phyloP scores from a whole-genome alignment of 2,888 invertebrate genomes.

The Noctua comes region DNA sequence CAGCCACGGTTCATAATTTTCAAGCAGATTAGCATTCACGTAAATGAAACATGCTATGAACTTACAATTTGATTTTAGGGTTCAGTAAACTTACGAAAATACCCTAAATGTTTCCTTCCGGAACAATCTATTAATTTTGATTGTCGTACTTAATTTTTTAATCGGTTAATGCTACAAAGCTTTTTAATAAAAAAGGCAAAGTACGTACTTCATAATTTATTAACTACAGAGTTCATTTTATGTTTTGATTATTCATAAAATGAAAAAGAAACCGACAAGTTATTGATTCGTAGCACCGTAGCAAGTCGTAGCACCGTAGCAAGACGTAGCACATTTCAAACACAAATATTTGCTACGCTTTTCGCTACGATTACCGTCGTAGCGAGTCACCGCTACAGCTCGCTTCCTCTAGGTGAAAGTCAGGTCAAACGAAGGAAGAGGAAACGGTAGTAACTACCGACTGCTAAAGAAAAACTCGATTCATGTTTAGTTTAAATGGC shows the following conservation, averaged over 20 bases:
- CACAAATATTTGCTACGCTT: slow-evolving; percentile 68
- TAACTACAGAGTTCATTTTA: not conserved
- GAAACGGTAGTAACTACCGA: slow-evolving; percentile 63
- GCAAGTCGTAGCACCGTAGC: slow-evolving; percentile 58
- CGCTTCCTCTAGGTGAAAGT: slow-evolving; percentile 63
- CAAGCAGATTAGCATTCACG: slow-evolving; percentile 49
- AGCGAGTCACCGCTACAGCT: slow-evolving; percentile 57
- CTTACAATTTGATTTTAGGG: slow-evolving; percentile 28
- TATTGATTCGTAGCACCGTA: slow-evolving; percentile 52
- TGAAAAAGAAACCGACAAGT: not conserved
- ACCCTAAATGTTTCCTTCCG: slow-evolving; percentile 23
- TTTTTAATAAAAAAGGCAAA: not conserved
- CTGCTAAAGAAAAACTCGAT: slow-evolving; percentile 61
- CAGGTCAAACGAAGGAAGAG: slow-evolving; percentile 72
- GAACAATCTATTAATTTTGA: not conserved
- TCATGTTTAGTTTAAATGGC: slow-evolving; percentile 62
- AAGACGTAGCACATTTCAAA: slow-evolving; percentile 58
- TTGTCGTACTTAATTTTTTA: not conserved
- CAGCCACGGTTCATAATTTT: slow-evolving; percentile 58
- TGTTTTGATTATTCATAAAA: not conserved
- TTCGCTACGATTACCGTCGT: slow-evolving; percentile 59
- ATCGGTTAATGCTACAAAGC: not conserved
- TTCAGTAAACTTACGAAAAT: slow-evolving; percentile 31
- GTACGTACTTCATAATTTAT: not conserved
- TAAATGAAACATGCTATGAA: slow-evolving; percentile 55